Conservation (phyloP, 2,113 vertebrate genomes). For the Aegypius monachus region DNA sequence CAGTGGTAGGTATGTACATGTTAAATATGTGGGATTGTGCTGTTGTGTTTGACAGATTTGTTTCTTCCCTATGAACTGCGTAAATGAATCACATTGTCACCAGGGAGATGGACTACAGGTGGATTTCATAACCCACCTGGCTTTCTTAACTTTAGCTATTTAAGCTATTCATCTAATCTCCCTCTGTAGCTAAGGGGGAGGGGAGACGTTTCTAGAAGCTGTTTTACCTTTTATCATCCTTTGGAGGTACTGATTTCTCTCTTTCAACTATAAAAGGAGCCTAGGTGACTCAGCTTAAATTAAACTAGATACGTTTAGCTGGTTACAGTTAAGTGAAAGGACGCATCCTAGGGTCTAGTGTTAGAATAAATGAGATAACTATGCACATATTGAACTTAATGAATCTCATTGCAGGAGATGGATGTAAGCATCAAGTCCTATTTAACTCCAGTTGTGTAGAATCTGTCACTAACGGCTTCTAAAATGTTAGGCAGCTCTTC, state of each 20-base stretch:
- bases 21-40: background rate
- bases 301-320: background rate
- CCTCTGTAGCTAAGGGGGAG: background rate
- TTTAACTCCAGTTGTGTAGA: background rate
- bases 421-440: background rate
- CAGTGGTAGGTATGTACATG: background rate
- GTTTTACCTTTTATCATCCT: background rate
- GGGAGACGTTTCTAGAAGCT: background rate
- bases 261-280: background rate
- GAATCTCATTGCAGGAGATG: background rate
- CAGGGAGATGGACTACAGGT: slow-evolving; percentile 2
- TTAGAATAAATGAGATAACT: background rate
- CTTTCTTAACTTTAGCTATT: background rate
- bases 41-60: background rate
- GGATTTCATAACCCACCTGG: background rate
- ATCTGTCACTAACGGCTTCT: background rate
- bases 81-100: background rate
- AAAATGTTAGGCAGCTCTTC: background rate
- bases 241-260: background rate
- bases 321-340: background rate
- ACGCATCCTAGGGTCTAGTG: background rate
- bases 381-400: background rate
- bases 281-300: background rate
- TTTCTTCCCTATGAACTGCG: background rate
- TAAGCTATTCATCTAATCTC: background rate